phyloP scores from a whole-genome alignment of 1,140 invertebrate species.

The Zophobas atratus region DNA sequence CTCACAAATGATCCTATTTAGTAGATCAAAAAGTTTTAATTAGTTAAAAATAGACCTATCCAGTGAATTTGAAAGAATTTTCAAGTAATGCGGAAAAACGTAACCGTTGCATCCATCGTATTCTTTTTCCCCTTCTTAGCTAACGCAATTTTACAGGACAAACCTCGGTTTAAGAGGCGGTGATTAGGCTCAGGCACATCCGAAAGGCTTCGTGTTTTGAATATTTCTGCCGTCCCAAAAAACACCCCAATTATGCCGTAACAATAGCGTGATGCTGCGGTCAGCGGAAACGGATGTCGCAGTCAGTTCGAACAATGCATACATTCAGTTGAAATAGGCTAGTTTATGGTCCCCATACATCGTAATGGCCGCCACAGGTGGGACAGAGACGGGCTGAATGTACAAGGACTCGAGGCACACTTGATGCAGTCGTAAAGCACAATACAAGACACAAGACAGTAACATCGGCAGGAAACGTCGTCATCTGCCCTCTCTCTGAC shows the following conservation, averaged over 20 bases:
- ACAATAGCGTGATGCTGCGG: constrained; percentile 31
- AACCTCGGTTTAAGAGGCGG: not conserved
- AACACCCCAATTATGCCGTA: constrained; percentile 24
- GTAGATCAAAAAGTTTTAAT: too few relatives aligned
- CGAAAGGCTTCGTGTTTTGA: constrained; percentile 5
- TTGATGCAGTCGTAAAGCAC: constrained; percentile 52
- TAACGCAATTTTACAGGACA: too few relatives aligned
- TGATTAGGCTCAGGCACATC: not conserved
- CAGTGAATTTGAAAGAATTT: too few relatives aligned
- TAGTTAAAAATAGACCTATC: too few relatives aligned
- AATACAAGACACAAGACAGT: constrained; percentile 44
- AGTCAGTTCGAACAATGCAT: constrained; percentile 42
- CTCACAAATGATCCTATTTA: too few relatives aligned
- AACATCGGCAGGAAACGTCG: constrained; percentile 46
- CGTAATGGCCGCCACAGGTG: constrained; percentile 22
- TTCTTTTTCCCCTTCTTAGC: too few relatives aligned
- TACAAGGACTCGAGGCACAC: constrained; percentile 39
- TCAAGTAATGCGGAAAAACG: too few relatives aligned
- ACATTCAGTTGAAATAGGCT: constrained; percentile 39
- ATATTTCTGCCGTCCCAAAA: constrained; percentile 10
- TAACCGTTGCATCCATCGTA: too few relatives aligned
- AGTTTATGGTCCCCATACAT: constrained; percentile 25
- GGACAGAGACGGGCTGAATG: constrained; percentile 19
- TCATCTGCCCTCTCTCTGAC: constrained; percentile 45
- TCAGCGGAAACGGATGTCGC: constrained; percentile 40